These are phyloP conservation scores for Diloba caeruleocephala DNA, from an alignment of 2,888 invertebrate genomes.

Conservation along the genomic window DNA sequence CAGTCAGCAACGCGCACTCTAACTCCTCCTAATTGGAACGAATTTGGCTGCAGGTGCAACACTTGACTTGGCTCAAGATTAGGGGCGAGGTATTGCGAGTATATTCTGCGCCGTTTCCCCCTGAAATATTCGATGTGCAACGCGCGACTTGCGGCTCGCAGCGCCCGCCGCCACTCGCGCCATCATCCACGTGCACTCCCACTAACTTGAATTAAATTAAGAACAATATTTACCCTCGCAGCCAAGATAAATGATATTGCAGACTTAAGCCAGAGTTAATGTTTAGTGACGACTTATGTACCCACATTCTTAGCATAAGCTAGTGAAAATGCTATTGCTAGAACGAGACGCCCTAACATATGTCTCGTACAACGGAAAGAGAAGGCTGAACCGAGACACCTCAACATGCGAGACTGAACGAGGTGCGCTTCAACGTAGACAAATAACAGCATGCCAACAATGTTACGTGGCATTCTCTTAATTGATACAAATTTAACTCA, in stretches of 20 bases:
- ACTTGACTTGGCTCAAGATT: conserved; percentile 88
- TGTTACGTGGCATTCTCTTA: conserved; percentile 67
- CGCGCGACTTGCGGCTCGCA: conserved; percentile 80
- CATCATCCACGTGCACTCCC: conserved; percentile 76
- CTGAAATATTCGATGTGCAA: conserved; percentile 86
- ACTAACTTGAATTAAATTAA: conserved; percentile 87
- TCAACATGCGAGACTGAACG: conserved; percentile 66
- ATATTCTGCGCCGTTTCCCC: conserved; percentile 79
- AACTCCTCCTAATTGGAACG: conserved; percentile 88
- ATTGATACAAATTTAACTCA: conserved; percentile 72
- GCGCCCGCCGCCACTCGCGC: conserved; percentile 57
- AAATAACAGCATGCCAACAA: conserved; percentile 62
- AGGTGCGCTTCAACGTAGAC: conserved; percentile 63
- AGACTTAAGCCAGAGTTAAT: conserved; percentile 82
- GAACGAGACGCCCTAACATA: conserved; percentile 62
- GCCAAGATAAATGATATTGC: conserved; percentile 86
- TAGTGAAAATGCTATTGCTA: conserved; percentile 62
- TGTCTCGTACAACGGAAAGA: conserved; percentile 58
- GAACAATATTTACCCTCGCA: conserved; percentile 87
- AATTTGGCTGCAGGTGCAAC: conserved; percentile 89
- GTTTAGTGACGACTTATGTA: conserved; percentile 82
- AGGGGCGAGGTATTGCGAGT: conserved; percentile 85
- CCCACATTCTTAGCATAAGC: conserved; percentile 80
- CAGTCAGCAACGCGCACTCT: conserved; percentile 85
- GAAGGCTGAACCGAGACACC: conserved; percentile 56